Conservation (phyloP, 2,113 vertebrate genomes). For the Laterallus jamaicensis region DNA sequence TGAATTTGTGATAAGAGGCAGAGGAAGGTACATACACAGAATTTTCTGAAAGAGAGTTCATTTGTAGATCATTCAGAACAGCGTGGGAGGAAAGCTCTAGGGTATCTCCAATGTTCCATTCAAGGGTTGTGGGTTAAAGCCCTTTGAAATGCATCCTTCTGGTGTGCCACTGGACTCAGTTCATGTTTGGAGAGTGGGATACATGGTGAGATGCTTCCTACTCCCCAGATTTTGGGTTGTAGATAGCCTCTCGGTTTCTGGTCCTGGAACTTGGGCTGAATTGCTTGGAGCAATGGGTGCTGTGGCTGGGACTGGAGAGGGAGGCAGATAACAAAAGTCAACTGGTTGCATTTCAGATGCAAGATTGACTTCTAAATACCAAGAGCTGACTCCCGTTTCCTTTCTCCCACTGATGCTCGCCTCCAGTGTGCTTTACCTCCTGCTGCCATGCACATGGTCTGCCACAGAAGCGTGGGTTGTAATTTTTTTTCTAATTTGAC, state of each 20-base stretch:
- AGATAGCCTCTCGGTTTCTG: background rate
- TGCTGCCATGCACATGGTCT: slow-evolving; percentile 48
- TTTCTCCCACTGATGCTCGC: slow-evolving; percentile 9
- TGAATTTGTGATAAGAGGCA: background rate
- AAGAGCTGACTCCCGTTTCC: slow-evolving; percentile 18
- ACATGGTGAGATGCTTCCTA: background rate
- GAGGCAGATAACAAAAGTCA: background rate
- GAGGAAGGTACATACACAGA: background rate
- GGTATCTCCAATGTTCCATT: background rate
- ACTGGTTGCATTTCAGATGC: background rate
- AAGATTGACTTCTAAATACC: slow-evolving; percentile 24
- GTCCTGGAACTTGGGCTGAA: background rate
- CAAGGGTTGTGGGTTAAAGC: background rate
- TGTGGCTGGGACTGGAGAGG: background rate
- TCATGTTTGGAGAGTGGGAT: background rate
- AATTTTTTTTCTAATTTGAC: slow-evolving; percentile 30
- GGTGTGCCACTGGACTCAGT: background rate
- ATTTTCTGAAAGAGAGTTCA: background rate
- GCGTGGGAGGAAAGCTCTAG: background rate
- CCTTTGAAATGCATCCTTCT: background rate
- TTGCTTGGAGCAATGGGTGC: background rate
- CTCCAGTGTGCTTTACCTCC: slow-evolving; percentile 14
- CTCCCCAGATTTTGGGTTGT: background rate
- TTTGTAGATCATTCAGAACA: background rate
- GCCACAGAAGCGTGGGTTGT: slow-evolving; percentile 29